Conservation (phyloP, 2,113 vertebrate species). For the Plecturocebus donacophilus region DNA sequence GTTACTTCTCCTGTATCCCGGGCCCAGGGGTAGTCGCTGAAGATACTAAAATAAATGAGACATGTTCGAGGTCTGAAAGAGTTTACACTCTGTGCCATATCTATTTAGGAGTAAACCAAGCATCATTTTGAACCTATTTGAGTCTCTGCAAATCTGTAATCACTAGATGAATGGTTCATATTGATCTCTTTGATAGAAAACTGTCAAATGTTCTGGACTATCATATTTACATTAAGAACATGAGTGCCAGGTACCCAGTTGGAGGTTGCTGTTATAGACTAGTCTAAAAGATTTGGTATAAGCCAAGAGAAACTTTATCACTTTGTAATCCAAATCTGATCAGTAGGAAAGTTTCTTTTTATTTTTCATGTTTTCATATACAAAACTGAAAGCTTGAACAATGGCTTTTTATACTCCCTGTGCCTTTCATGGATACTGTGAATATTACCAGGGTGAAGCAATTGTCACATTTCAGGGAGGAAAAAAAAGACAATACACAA, state of each 20-base stretch:
- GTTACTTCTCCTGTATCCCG: background rate
- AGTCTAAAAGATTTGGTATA: background rate
- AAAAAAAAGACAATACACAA: background rate
- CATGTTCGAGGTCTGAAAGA: background rate
- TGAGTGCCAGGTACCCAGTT: background rate
- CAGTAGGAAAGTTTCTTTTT: background rate
- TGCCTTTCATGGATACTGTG: background rate
- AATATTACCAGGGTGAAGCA: background rate
- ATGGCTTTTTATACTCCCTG: background rate
- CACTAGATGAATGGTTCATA: background rate
- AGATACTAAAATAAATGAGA: background rate
- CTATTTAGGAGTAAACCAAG: background rate
- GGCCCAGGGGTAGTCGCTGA: background rate
- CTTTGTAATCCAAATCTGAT: background rate
- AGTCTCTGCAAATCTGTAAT: background rate
- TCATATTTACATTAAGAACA: background rate
- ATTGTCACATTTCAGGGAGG: background rate
- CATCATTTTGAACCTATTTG: background rate
- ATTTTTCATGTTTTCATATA: conserved; percentile 8
- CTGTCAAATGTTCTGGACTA: background rate
- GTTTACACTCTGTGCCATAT: background rate
- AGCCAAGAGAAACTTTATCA: background rate
- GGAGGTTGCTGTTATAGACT: background rate
- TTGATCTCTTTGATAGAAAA: background rate
- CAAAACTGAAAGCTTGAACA: background rate